Evolutionary conservation across 2,888 invertebrate species (phyloP).

Genomic region (Caenorhabditis imperialis): DNA sequence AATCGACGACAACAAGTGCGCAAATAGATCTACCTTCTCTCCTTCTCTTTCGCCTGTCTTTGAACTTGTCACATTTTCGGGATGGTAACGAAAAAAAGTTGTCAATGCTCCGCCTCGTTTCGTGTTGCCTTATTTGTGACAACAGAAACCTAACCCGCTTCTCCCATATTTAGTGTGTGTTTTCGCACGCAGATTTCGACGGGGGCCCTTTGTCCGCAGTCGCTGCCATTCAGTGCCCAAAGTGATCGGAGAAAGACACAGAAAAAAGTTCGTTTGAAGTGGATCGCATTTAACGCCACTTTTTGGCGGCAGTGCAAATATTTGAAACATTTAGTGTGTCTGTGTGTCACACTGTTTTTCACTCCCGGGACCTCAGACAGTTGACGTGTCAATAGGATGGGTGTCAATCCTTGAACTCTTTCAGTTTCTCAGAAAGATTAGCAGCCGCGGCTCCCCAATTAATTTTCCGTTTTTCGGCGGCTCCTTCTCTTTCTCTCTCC

Average conservation of each 20-base stretch:
- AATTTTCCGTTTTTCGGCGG: too few relatives aligned
- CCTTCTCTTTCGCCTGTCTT: slow-evolving; percentile 26
- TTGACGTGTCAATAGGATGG: slow-evolving; percentile 7
- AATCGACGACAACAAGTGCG: slow-evolving; percentile 29
- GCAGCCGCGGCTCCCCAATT: too few relatives aligned
- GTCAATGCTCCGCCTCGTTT: slow-evolving; percentile 14
- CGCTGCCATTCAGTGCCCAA: too few relatives aligned
- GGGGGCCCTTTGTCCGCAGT: slow-evolving; percentile 18
- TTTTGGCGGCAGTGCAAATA: slow-evolving; percentile 53
- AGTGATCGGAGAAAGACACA: too few relatives aligned
- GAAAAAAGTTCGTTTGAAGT: slow-evolving; percentile 35
- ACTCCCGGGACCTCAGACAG: neutral
- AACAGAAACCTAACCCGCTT: slow-evolving; percentile 29
- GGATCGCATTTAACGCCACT: slow-evolving; percentile 54
- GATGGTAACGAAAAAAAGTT: neutral
- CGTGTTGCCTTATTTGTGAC: neutral
- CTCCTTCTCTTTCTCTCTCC: too few relatives aligned
- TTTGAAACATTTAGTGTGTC: slow-evolving; percentile 19
- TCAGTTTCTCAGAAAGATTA: too few relatives aligned
- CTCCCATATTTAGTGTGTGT: slow-evolving; percentile 29
- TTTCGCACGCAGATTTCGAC: slow-evolving; percentile 49
- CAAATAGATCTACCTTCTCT: slow-evolving; percentile 29
- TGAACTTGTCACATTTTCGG: slow-evolving; percentile 26
- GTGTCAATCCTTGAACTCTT: too few relatives aligned
- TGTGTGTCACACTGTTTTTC: slow-evolving; percentile 35